Percentiles rank a stretch among this genome's conserved stretches.
phyloP scores from a whole-genome alignment of 2,797 vertebrate species.

The Phrynocephalus guinanensis region DNA sequence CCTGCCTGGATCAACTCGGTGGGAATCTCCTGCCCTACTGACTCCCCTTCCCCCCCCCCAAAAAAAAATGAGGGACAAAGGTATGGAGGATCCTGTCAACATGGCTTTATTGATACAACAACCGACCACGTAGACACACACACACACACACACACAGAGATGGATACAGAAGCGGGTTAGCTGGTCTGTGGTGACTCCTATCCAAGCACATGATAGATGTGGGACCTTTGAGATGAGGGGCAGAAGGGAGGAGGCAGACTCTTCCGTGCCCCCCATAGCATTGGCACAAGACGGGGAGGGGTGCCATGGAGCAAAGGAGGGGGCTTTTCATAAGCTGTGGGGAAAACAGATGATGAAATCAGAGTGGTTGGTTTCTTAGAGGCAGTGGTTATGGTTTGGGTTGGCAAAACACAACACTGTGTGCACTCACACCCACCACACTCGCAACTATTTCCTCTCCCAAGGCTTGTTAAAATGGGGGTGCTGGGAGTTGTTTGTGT shows the following conservation, averaged over 20 bases:
- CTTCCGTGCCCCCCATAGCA: neutral
- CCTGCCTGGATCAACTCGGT: neutral
- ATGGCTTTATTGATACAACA: constrained; percentile 40
- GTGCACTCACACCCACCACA: neutral
- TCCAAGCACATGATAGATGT: constrained; percentile 13
- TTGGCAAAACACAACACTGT: neutral
- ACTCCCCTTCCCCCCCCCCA: neutral
- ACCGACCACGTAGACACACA: constrained; percentile 14
- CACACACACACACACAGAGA: constrained; percentile 1
- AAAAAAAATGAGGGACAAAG: neutral
- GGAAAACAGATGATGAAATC: neutral
- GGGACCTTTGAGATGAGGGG: neutral
- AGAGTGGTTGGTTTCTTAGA: neutral
- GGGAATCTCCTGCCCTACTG: neutral
- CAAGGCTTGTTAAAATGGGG: too few species aligned
- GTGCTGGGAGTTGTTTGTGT: too few species aligned
- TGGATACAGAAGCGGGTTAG: neutral
- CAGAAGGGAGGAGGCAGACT: neutral
- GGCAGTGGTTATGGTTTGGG: neutral
- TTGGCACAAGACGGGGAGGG: neutral
- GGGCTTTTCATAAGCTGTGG: neutral
- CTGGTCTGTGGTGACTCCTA: constrained; percentile 15
- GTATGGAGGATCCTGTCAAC: neutral
- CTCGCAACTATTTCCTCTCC: too few species aligned
- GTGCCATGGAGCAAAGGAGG: neutral